A percentile compares a stretch with the other conserved stretches of the same genome.
Evolutionary conservation across 2,113 vertebrate species (phyloP).

Genomic region (Lepus europaeus): DNA sequence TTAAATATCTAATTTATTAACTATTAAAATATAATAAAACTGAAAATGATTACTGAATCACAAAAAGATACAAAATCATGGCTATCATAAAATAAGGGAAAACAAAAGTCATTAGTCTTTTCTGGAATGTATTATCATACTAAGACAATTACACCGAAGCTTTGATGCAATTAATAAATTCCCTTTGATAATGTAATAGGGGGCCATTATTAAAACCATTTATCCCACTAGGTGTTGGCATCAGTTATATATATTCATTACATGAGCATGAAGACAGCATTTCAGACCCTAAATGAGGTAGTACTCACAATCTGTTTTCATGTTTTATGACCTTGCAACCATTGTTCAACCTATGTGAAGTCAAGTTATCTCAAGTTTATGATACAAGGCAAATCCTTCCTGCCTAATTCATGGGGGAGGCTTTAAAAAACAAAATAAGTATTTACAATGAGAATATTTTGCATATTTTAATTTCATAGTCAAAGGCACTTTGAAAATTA

Average conservation of each 20-base stretch:
- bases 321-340: not conserved
- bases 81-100: slow-evolving; percentile 52
- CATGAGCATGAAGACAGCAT: not conserved
- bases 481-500: not conserved
- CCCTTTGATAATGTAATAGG: slow-evolving; percentile 52
- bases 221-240: not conserved
- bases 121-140: slow-evolving; percentile 65
- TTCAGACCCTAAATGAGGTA: not conserved
- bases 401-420: slow-evolving; percentile 61
- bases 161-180: slow-evolving; percentile 70
- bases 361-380: not conserved
- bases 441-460: not conserved
- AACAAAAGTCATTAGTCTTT: slow-evolving; percentile 73
- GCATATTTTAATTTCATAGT: slow-evolving; percentile 6
- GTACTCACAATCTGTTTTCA: not conserved
- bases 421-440: slow-evolving; percentile 72
- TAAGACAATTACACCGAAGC: slow-evolving; percentile 59
- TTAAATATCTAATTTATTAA: not conserved
- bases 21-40: slow-evolving; percentile 27
- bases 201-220: not conserved
- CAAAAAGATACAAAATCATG: slow-evolving; percentile 53
- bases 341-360: not conserved
- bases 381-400: not conserved
- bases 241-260: not conserved
- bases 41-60: slow-evolving; percentile 35